phyloP scores from a whole-genome alignment of 2,888 invertebrate genomes.

The Ormyrus pomaceus region DNA sequence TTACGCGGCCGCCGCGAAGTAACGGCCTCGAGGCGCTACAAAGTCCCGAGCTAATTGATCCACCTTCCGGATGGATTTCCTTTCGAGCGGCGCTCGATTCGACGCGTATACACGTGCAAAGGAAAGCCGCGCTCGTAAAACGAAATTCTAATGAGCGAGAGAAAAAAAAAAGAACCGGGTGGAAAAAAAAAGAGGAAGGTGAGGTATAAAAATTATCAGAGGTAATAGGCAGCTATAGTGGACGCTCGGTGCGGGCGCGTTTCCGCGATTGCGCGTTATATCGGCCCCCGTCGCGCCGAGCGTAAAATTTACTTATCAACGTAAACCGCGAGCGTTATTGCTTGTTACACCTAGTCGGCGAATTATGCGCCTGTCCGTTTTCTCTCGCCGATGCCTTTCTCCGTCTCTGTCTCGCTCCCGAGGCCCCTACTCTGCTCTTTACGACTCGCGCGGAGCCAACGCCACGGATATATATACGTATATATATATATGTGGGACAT shows the following conservation, averaged over 20 bases:
- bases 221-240: too few species aligned
- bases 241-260: slow-evolving; percentile 16
- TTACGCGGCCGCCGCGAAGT: slow-evolving; percentile 38
- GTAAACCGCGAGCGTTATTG: slow-evolving; percentile 34
- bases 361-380: slow-evolving; percentile 32
- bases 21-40: slow-evolving; percentile 31
- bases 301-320: slow-evolving; percentile 47
- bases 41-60: slow-evolving; percentile 34
- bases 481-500: neutral
- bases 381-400: slow-evolving; percentile 23
- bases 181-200: too few species aligned
- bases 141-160: too few species aligned
- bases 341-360: slow-evolving; percentile 42
- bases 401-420: slow-evolving; percentile 7
- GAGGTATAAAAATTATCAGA: too few species aligned
- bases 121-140: too few species aligned
- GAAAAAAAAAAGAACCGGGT: too few species aligned
- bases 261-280: slow-evolving; percentile 2
- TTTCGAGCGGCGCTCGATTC: too few species aligned
- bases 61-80: neutral
- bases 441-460: neutral
- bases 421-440: neutral
- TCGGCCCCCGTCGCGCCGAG: neutral
- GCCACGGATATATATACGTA: neutral
- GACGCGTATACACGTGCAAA: too few species aligned